These are phyloP conservation scores for Dichetophora obliterata DNA, from an alignment of 2,888 invertebrate species.

Conservation along the genomic window DNA sequence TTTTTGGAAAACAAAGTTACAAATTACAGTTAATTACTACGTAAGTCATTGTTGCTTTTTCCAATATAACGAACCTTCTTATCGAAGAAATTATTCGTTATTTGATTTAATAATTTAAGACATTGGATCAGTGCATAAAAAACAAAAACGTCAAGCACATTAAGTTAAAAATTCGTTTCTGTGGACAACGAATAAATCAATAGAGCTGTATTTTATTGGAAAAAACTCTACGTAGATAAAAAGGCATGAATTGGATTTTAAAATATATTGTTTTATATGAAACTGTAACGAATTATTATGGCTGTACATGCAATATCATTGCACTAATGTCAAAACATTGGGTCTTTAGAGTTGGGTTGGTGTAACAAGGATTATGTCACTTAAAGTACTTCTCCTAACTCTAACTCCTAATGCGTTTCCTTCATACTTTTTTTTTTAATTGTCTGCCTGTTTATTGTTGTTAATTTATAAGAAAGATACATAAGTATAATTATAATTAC, in stretches of 20 bases:
- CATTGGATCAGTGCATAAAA: background rate
- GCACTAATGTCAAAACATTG: conserved; percentile 23
- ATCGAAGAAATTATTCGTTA: background rate
- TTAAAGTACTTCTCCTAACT: too few species aligned
- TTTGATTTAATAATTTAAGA: background rate
- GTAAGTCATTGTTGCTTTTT: background rate
- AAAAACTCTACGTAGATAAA: conserved; percentile 1
- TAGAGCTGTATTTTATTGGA: conserved; percentile 1
- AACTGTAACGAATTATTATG: conserved; percentile 25
- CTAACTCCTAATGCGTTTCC: background rate
- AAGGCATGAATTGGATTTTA: background rate
- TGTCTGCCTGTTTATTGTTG: conserved; percentile 41
- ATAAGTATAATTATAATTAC: conserved; percentile 41
- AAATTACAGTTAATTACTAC: background rate
- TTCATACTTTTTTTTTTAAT: conserved; percentile 34
- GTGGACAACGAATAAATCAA: background rate
- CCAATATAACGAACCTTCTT: background rate
- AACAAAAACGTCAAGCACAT: too few species aligned
- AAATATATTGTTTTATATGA: conserved; percentile 8
- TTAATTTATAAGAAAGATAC: conserved; percentile 39
- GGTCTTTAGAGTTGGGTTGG: conserved; percentile 13
- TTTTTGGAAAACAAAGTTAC: conserved; percentile 12
- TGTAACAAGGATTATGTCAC: background rate
- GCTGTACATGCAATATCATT: conserved; percentile 9
- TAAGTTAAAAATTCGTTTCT: too few species aligned